Evolutionary conservation across 2,888 invertebrate genomes (phyloP).

Genomic region (Chalcis sispes): DNA sequence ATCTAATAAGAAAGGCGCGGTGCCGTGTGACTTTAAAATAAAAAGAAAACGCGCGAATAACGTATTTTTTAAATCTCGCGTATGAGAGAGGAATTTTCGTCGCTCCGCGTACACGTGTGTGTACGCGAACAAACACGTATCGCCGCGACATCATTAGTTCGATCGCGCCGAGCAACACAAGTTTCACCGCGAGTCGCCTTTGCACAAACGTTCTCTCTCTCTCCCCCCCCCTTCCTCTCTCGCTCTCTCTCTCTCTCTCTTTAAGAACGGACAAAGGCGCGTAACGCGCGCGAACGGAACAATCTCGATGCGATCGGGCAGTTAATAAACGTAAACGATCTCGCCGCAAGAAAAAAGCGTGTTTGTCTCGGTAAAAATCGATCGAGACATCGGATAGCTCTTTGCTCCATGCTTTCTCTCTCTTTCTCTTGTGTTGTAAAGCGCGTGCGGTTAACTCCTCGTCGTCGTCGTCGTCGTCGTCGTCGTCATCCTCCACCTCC

Average conservation of each 20-base stretch:
- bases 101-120: too few relatives aligned
- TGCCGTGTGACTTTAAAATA: too few relatives aligned
- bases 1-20: too few relatives aligned
- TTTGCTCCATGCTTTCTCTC: not conserved
- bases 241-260: conserved; percentile 1
- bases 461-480: not conserved
- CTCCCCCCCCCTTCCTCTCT: not conserved
- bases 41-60: not conserved
- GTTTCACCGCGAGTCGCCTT: not conserved
- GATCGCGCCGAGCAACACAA: conserved; percentile 25
- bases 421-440: not conserved
- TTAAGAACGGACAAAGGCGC: conserved; percentile 3
- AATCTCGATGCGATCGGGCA: conserved; percentile 30
- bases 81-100: too few relatives aligned
- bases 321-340: conserved; percentile 51
- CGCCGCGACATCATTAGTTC: conserved; percentile 52
- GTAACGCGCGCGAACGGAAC: not conserved
- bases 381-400: conserved; percentile 43
- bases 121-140: not conserved
- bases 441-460: not conserved
- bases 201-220: too few relatives aligned
- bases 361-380: conserved; percentile 29
- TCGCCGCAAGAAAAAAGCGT: conserved; percentile 39
- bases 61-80: not conserved
- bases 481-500: not conserved